Evolutionary conservation across 2,888 invertebrate species (phyloP), one percentile per base, ranked within the genome.

Genomic region (Papilio demoleus): DNA sequence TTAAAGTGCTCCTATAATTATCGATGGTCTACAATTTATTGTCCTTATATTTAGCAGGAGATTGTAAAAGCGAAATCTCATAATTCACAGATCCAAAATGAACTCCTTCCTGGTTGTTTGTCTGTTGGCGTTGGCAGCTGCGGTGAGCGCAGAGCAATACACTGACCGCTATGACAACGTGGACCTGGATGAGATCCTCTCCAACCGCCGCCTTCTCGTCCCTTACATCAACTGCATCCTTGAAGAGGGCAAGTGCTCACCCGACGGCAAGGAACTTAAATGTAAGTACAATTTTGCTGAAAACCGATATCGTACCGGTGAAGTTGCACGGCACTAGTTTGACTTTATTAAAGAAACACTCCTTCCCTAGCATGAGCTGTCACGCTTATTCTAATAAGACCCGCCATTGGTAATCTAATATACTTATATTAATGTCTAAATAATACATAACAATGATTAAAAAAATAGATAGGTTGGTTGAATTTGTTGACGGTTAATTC

Each of bases 211-310:
- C 11, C 85, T 96, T 27, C 81, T 96, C 11, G 87, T 91, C 45
- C 93, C 94, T 56, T 96, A 96, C 79, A 77, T 95, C 50, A 93
- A 94, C 53, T 96, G 96, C 75, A 78, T 95, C 45, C 86, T 96
- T 69, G 94, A 93, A 0, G 81, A 88, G 71, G 95, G 94, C 58
- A 85, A 80, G 67, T 96, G 96, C 82, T 94, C 95, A 0, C 90
- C 95, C 9, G 96, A 96, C 73, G 96, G 93, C 71, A 93, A 93
- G 75, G 95, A 95, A 85, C 87, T 96, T 0, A 96, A 95, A 90
- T 91, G 96, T 96, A 85, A 92, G 93, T 80, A 12, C 12, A 38
- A 14, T 14, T 14, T 38, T 4, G 4, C 4, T 0, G 14, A 11
- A 38, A 14, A 38, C 12, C 38, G 38, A 12, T 34, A 36, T 36